Evolutionary conservation across 1,140 invertebrate genomes (phyloP).

Genomic region (Tribolium castaneum): DNA sequence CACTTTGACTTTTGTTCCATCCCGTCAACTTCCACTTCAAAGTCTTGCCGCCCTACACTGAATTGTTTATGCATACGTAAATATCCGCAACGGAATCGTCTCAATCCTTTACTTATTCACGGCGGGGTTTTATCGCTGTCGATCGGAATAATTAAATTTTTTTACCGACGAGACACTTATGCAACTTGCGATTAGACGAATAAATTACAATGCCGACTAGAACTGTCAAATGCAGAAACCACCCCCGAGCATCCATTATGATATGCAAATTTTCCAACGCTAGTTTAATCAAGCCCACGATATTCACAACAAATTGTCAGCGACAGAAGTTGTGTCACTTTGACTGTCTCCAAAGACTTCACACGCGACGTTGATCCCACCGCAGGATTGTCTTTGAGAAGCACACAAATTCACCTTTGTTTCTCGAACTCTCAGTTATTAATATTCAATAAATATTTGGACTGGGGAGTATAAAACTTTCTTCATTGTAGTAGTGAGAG

Average conservation of each 20-base stretch:
- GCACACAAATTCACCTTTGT: too few species aligned
- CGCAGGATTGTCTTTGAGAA: too few species aligned
- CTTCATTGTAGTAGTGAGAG: too few species aligned
- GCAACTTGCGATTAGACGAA: background rate
- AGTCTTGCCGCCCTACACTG: background rate
- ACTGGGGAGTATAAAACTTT: too few species aligned
- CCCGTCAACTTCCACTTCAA: conserved; percentile 3
- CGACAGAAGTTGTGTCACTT: background rate
- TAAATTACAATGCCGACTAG: background rate
- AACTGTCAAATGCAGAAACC: conserved; percentile 5
- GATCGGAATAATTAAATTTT: background rate
- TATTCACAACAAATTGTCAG: conserved; percentile 14
- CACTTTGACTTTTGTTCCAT: conserved; percentile 27
- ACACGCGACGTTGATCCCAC: background rate
- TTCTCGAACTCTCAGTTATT: too few species aligned
- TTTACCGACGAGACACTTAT: background rate
- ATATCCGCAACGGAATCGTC: background rate
- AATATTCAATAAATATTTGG: too few species aligned
- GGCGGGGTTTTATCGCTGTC: background rate
- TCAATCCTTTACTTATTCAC: background rate
- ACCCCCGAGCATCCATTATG: conserved; percentile 1
- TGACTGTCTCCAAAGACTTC: background rate
- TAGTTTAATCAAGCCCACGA: conserved; percentile 1
- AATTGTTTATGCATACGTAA: conserved; percentile 17
- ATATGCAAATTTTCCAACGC: conserved; percentile 18